A percentile compares a stretch with the other conserved stretches of the same genome.
Evolutionary conservation across 2,113 vertebrate species (phyloP).

Genomic region (Sphyrna mokarran): DNA sequence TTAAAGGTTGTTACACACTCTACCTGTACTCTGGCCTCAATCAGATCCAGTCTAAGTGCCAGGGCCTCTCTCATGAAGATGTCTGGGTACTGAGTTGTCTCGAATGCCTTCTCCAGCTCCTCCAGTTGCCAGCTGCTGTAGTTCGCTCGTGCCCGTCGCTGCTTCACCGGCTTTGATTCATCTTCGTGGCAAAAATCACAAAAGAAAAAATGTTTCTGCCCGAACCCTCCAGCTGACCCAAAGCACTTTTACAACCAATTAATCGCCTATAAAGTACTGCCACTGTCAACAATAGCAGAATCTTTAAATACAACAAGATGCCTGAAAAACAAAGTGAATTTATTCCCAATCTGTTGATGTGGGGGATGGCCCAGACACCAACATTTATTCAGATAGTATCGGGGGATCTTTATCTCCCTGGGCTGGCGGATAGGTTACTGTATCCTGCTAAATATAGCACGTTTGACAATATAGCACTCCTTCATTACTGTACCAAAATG

Average conservation of each 20-base stretch:
- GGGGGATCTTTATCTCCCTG: neutral
- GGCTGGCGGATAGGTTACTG: neutral
- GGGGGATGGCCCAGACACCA: neutral
- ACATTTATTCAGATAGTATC: neutral
- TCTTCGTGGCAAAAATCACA: slow-evolving; percentile 57
- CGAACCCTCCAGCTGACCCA: neutral
- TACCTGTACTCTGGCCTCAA: slow-evolving; percentile 74
- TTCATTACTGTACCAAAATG: neutral
- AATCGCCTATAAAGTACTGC: neutral
- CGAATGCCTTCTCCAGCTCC: slow-evolving; percentile 72
- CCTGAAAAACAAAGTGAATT: neutral
- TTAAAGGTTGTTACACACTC: neutral
- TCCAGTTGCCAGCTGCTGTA: slow-evolving; percentile 80
- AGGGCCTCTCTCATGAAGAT: slow-evolving; percentile 75
- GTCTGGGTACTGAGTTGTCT: slow-evolving; percentile 72
- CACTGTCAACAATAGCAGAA: neutral
- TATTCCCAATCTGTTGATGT: neutral
- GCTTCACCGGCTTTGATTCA: slow-evolving; percentile 70
- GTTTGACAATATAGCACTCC: neutral
- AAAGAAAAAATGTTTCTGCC: slow-evolving; percentile 7
- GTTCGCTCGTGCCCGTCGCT: slow-evolving; percentile 72
- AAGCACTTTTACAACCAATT: neutral
- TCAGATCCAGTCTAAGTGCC: slow-evolving; percentile 70
- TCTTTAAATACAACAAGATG: neutral
- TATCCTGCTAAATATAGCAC: neutral